phyloP scores from a whole-genome alignment of 1,140 invertebrate genomes.

The Bicyclus anynana region DNA sequence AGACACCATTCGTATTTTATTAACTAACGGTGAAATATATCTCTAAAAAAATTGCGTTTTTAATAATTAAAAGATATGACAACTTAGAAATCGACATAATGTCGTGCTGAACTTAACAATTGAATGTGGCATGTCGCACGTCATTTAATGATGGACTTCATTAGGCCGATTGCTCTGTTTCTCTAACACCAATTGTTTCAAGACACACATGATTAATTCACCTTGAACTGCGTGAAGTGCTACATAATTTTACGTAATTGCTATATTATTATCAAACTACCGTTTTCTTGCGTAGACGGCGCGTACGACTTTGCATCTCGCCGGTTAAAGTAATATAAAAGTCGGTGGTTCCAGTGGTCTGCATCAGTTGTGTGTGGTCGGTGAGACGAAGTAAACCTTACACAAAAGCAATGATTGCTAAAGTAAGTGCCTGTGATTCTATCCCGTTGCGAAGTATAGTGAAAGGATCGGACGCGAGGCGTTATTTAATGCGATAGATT shows the following conservation, averaged over 20 bases:
- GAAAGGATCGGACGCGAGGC: conserved; percentile 42
- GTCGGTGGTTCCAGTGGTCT: conserved; percentile 45
- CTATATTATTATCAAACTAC: conserved; percentile 71
- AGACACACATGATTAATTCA: conserved; percentile 44
- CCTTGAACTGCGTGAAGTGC: conserved; percentile 59
- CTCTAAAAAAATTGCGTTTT: too few species aligned
- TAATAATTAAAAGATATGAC: too few species aligned
- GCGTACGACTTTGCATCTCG: conserved; percentile 58
- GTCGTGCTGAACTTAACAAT: too few species aligned
- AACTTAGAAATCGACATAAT: too few species aligned
- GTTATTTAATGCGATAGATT: conserved; percentile 6
- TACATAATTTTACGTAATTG: conserved; percentile 71
- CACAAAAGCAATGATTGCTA: conserved; percentile 71
- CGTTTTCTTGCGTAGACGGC: conserved; percentile 63
- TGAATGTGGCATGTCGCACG: background rate
- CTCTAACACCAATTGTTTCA: conserved; percentile 34
- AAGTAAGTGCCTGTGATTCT: conserved; percentile 65
- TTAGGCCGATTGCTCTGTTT: conserved; percentile 24
- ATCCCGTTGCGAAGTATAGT: conserved; percentile 45
- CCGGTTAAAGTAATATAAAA: conserved; percentile 69
- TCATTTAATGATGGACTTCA: conserved; percentile 4
- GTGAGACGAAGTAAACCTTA: conserved; percentile 68
- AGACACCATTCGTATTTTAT: too few species aligned
- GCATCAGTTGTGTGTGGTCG: conserved; percentile 72
- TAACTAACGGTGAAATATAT: too few species aligned